Evolutionary conservation across 2,797 vertebrate genomes (phyloP).

Genomic region (Mionectes olivaceus): DNA sequence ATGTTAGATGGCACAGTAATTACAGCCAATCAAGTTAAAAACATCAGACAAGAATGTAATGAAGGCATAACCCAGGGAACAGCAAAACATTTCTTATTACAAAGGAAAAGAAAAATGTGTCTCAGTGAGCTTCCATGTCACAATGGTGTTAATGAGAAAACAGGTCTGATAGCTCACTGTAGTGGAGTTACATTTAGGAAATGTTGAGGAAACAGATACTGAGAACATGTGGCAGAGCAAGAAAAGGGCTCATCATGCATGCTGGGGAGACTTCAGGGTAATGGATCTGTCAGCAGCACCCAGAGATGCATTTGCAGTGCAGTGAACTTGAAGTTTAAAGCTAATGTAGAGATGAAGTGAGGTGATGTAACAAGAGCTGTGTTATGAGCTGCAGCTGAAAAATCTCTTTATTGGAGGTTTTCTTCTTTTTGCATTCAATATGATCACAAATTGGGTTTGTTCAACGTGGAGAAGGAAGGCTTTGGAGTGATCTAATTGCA

Average conservation of each 20-base stretch:
- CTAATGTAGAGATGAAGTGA: not conserved
- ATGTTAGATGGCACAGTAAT: not conserved
- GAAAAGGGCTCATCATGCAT: accelerated
- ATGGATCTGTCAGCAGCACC: not conserved
- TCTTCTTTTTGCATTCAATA: not conserved
- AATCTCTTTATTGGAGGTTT: not conserved
- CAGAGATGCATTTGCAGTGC: not conserved
- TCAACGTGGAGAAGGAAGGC: not conserved
- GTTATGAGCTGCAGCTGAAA: not conserved
- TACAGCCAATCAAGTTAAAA: not conserved
- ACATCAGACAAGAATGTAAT: not conserved
- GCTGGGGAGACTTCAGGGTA: not conserved
- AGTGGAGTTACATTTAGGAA: not conserved
- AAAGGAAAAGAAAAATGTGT: not conserved
- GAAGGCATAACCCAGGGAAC: not conserved
- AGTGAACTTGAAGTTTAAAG: not conserved
- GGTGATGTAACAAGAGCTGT: not conserved
- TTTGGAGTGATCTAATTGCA: not conserved
- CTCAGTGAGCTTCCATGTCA: not conserved
- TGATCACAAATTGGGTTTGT: not conserved
- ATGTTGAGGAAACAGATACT: not conserved
- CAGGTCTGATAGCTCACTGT: not conserved
- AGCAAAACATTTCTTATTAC: not conserved
- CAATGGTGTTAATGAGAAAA: not conserved
- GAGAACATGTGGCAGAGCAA: not conserved